A percentile compares a stretch with the other conserved stretches of the same genome.
phyloP scores from a whole-genome alignment of 2,888 invertebrate species.

The Nemoura dubitans region DNA sequence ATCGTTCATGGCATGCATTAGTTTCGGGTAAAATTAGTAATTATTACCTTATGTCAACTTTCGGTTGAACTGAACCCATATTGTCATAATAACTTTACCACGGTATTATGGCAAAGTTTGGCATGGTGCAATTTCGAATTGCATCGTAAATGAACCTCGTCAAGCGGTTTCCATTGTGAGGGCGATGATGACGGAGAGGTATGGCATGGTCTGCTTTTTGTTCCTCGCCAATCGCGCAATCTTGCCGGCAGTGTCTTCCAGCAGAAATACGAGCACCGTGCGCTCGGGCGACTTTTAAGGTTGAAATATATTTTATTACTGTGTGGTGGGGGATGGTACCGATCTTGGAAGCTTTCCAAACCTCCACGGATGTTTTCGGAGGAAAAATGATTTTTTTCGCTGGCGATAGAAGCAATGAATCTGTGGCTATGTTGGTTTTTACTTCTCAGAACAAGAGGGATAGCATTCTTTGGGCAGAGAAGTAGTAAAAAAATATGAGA shows the following conservation, averaged over 20 bases:
- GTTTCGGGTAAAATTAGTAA: neutral
- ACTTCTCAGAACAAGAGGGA: constrained; percentile 3
- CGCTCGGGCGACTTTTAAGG: neutral
- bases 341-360: neutral
- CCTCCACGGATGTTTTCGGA: neutral
- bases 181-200: too few relatives aligned
- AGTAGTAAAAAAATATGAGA: constrained; percentile 9
- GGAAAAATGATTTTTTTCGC: neutral
- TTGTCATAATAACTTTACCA: neutral
- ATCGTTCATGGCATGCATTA: neutral
- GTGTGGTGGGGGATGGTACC: neutral
- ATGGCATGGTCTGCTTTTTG: neutral
- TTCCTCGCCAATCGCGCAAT: neutral
- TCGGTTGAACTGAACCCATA: neutral
- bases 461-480: neutral
- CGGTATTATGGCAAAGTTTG: neutral
- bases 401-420: neutral
- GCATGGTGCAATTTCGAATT: neutral
- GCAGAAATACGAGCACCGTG: neutral
- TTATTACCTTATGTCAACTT: constrained; percentile 7
- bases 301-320: constrained; percentile 7
- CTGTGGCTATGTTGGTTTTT: constrained; percentile 2
- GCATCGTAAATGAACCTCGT: neutral
- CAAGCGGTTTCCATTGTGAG: neutral
- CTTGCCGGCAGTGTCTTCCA: neutral